These are phyloP conservation scores for Palythoa grandis DNA, from an alignment of 92 coral and sea anemone genomes.

Conservation along the genomic window DNA sequence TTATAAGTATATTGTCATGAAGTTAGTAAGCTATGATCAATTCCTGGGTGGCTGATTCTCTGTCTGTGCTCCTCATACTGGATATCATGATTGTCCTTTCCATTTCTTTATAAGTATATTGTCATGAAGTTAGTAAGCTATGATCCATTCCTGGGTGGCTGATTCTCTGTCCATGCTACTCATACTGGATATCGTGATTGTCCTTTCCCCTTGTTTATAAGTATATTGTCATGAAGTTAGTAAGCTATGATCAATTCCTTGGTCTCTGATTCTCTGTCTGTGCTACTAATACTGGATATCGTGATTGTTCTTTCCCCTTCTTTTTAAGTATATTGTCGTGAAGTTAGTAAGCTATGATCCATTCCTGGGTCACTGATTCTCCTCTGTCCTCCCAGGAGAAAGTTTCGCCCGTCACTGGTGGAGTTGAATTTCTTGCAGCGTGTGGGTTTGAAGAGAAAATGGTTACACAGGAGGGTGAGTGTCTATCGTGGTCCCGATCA, in stretches of 20 bases:
- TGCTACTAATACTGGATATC: too few species aligned
- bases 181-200: too few species aligned
- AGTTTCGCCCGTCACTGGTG: constrained; percentile 75
- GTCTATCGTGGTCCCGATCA: not conserved
- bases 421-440: constrained; percentile 81
- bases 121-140: not conserved
- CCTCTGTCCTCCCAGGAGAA: constrained; percentile 59
- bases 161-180: not conserved
- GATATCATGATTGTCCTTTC: too few species aligned
- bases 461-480: constrained; percentile 56
- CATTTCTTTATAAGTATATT: not conserved
- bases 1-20: not conserved
- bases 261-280: too few species aligned
- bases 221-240: too few species aligned
- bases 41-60: not conserved
- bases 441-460: constrained; percentile 90
- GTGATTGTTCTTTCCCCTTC: too few species aligned
- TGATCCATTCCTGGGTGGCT: not conserved
- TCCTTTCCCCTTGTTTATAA: too few species aligned
- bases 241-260: too few species aligned
- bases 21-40: not conserved
- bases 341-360: not conserved
- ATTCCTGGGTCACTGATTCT: not conserved
- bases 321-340: not conserved
- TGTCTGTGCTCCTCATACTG: too few species aligned